phyloP scores from a whole-genome alignment of 2,113 vertebrate genomes.

The Xyrauchen texanus region DNA sequence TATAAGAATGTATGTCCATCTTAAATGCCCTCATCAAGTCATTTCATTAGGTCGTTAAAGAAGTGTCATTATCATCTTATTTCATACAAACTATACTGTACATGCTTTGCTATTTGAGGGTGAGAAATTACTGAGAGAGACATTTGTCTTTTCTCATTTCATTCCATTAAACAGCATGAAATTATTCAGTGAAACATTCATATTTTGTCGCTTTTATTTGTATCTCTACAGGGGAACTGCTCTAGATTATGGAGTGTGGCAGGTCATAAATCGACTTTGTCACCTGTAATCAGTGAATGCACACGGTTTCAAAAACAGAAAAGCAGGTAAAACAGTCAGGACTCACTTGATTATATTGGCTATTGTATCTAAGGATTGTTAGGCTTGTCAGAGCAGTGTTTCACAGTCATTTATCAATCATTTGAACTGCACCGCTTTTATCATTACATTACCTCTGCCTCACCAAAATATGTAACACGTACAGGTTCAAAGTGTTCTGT shows the following conservation, averaged over 20 bases:
- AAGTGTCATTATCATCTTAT: no score
- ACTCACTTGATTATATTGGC: slow-evolving; percentile 11
- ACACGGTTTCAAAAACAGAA: background rate
- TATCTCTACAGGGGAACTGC: background rate
- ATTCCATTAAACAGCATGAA: slow-evolving; percentile 29
- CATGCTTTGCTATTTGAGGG: background rate
- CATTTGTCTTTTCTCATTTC: slow-evolving; percentile 8
- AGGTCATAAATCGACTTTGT: slow-evolving; percentile 37
- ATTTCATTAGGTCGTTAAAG: no score
- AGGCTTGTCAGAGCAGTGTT: background rate
- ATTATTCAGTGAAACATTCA: background rate
- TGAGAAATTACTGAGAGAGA: background rate
- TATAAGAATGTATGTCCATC: no score
- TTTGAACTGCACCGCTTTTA: background rate
- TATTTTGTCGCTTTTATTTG: no score
- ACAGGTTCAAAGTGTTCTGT: background rate
- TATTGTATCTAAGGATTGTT: slow-evolving; percentile 17
- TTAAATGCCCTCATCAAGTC: no score
- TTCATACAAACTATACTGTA: no score
- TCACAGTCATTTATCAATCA: slow-evolving; percentile 22
- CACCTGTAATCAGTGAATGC: slow-evolving; percentile 22
- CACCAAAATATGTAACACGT: background rate
- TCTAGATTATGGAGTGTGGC: slow-evolving; percentile 37
- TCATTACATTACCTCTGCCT: background rate
- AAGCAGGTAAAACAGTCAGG: background rate